Evolutionary conservation across 2,888 invertebrate genomes (phyloP), one percentile per base, ranked within the genome.

Genomic region (Endomychus coccineus): DNA sequence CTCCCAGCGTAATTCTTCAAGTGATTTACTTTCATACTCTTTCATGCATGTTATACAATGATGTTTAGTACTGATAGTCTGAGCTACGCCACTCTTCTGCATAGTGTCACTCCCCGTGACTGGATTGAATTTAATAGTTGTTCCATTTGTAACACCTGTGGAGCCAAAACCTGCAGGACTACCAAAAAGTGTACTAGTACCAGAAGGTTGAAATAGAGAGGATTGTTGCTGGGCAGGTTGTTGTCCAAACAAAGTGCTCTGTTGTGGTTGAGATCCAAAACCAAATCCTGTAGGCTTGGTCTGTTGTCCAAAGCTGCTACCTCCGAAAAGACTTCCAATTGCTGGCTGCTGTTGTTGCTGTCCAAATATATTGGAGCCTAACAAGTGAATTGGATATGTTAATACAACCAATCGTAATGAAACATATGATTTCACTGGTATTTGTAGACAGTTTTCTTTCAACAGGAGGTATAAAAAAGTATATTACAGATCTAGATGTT

Each of bases 41-140:
- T 95, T 94, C 98, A 98, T 98, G 39, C 91, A 91, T 1, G 94
- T 94, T 42, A 98, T 96, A 63, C 96, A 96, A 60, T 95, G 89
- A 61, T 95, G 92, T 52, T 90, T 83, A 0, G 95, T 97, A 52
- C 79, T 88, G 46, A 98, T 91, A 45, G 75, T 87, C 57, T 81
- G 83, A 2, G 85, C 78, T 2, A 79, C 74, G 0, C 92, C 91
- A 46, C 83, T 82, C 66, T 95, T 95, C 55, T 90, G 77, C 69
- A 95, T 81, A 0, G 91, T 86, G 58, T 98, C 98, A 0, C 83
- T 85, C 2, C 92, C 91, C 16, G 83, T 78, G 0, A 87, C 80
- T 0, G 91, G 85, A 49, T 75, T 80, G 66, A 92, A 96, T 62
- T 96, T 95, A 1, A 86, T 72, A 0, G 80, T 78, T 0, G 90